Conservation (phyloP, 2,113 vertebrate species). For the Marmota monax region DNA sequence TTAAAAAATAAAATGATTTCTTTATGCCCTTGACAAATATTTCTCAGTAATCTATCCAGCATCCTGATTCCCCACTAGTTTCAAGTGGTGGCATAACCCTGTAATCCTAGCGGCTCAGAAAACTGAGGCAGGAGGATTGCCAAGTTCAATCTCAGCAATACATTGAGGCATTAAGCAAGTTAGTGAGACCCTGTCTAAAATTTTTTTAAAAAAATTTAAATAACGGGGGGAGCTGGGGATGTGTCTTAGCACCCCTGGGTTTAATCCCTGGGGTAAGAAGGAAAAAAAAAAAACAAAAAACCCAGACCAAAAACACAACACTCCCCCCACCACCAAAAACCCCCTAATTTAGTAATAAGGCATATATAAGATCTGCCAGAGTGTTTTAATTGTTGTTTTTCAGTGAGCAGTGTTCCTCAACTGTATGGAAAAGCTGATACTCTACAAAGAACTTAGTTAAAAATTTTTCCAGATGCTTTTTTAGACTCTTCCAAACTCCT, state of each 20-base stretch:
- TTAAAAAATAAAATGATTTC: not conserved
- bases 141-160: no score
- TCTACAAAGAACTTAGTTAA: not conserved
- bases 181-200: no score
- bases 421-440: not conserved
- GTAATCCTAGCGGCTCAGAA: no score
- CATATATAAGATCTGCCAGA: not conserved
- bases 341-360: not conserved
- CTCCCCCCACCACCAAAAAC: no score
- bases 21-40: not conserved
- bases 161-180: no score
- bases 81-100: not conserved
- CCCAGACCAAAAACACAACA: not conserved
- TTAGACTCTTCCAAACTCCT: not conserved
- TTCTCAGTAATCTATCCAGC: not conserved
- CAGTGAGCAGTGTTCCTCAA: not conserved
- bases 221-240: no score
- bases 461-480: not conserved
- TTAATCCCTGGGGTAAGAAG: no score
- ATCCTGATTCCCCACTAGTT: not conserved
- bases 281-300: no score
- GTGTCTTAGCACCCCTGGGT: no score
- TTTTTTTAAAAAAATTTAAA: no score
- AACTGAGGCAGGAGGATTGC: no score
- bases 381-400: not conserved